These are phyloP conservation scores for Pseudochirops cupreus DNA, from an alignment of 2,797 vertebrate genomes.

Conservation along the genomic window DNA sequence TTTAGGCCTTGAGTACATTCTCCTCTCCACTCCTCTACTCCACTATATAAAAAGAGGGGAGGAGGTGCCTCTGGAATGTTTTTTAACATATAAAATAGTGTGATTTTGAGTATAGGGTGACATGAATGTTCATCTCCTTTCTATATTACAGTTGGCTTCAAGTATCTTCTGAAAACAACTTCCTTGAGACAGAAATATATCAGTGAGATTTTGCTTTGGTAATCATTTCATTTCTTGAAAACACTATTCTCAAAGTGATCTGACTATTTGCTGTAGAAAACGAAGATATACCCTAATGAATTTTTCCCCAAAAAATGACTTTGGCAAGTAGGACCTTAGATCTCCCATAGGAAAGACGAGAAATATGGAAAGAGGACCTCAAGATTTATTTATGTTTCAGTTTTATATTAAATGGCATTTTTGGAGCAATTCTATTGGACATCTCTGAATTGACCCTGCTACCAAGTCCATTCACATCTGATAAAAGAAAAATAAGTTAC, in stretches of 20 bases:
- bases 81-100: background rate
- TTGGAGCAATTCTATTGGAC: conserved; percentile 58
- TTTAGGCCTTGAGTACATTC: background rate
- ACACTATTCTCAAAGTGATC: conserved; percentile 10
- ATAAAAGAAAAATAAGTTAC: conserved; percentile 70
- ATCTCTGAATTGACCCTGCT: conserved; percentile 23
- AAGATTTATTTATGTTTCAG: conserved; percentile 40
- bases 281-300: background rate
- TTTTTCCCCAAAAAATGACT: conserved; percentile 31
- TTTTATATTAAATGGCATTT: conserved; percentile 49
- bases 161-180: background rate
- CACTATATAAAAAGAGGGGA: background rate
- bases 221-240: conserved; percentile 27
- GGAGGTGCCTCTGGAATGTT: background rate
- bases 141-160: background rate
- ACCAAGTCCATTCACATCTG: conserved; percentile 16
- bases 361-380: background rate
- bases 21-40: background rate
- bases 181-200: conserved; percentile 14
- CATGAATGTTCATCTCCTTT: conserved; percentile 8
- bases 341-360: conserved; percentile 40
- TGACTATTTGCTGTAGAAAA: conserved; percentile 32
- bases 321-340: conserved; percentile 38
- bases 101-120: conserved; percentile 24
- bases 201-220: conserved; percentile 37